Conservation (phyloP, 2,797 vertebrate genomes). For the Enteromius argenteus region DNA sequence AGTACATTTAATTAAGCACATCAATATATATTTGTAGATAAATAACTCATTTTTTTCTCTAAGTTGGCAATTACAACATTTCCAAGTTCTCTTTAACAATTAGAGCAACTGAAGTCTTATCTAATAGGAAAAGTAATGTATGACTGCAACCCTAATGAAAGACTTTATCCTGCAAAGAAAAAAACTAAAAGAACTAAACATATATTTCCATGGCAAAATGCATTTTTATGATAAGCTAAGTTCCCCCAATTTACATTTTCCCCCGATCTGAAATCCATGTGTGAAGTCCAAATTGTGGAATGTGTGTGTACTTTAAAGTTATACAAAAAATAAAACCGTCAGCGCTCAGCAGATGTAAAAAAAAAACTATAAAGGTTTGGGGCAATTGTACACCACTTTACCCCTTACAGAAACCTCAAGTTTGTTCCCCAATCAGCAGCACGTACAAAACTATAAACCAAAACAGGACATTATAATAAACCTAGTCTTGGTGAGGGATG, state of each 20-base stretch:
- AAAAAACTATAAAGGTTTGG: constrained; percentile 37
- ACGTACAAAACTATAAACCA: constrained; percentile 57
- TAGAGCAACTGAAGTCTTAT: background rate
- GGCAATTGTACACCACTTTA: constrained; percentile 41
- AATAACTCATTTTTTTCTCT: too few relatives aligned
- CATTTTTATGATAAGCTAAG: background rate
- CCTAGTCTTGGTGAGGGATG: constrained; percentile 71
- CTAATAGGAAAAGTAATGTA: constrained; percentile 10
- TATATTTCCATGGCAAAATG: constrained; percentile 2
- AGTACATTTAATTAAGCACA: too few relatives aligned
- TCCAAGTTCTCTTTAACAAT: background rate
- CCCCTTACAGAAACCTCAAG: constrained; percentile 56
- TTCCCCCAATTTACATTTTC: constrained; percentile 28
- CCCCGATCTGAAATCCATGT: constrained; percentile 22
- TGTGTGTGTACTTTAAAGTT: constrained; percentile 9
- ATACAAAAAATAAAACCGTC: constrained; percentile 26
- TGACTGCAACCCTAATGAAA: constrained; percentile 19
- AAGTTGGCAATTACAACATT: background rate
- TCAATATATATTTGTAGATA: too few relatives aligned
- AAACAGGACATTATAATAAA: constrained; percentile 75
- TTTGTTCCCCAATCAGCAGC: constrained; percentile 60
- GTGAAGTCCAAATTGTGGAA: constrained; percentile 21
- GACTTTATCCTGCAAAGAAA: background rate
- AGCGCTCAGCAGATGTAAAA: constrained; percentile 12
- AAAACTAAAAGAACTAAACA: background rate